Conservation (phyloP, 2,797 vertebrate species). For the Anas capensis region DNA sequence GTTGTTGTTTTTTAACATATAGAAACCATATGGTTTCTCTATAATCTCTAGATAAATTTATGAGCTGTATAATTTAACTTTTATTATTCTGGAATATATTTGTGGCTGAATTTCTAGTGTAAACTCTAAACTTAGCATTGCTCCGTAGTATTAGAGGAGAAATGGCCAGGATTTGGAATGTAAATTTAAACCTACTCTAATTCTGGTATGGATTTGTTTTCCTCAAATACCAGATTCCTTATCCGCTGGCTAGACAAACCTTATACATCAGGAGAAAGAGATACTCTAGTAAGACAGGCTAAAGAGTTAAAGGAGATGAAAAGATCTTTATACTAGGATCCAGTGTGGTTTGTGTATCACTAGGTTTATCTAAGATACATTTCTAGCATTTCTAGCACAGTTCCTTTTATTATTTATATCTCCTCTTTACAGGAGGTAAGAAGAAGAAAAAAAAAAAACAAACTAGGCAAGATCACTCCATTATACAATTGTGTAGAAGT, state of each 20-base stretch:
- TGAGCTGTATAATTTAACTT: neutral
- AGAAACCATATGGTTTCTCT: neutral
- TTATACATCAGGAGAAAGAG: neutral
- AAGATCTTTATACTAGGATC: neutral
- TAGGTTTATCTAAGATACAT: neutral
- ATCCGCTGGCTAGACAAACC: neutral
- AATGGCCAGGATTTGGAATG: neutral
- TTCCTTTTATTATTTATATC: neutral
- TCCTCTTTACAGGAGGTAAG: neutral
- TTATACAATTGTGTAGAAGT: neutral
- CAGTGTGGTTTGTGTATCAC: neutral
- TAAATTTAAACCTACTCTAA: neutral
- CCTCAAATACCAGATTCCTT: neutral
- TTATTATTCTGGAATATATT: neutral
- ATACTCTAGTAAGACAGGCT: neutral
- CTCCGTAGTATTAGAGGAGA: neutral
- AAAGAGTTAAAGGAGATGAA: neutral
- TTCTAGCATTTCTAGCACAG: neutral
- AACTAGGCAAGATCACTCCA: neutral
- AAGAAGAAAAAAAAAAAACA: neutral
- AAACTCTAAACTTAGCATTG: neutral
- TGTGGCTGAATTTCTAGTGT: neutral
- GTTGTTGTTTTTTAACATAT: too few relatives aligned
- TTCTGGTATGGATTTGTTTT: neutral
- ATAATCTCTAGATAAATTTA: neutral